phyloP scores from a whole-genome alignment of 2,113 vertebrate species.

The Bos taurus region ARS-UCD2.0 NC_037329.1:29872501-29873000 shows the following conservation, averaged over 20 bases:
- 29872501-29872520: rapidly evolving
- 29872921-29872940: background rate
- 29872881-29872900: background rate
- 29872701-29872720: background rate
- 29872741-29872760: background rate
- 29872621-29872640: background rate
- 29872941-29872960: background rate
- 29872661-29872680: background rate
- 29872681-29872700: background rate
- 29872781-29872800: background rate
- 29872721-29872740: background rate
- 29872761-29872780: background rate
- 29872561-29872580: background rate
- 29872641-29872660: background rate
- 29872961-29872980: background rate
- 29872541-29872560: background rate
- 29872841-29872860: background rate
- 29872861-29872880: background rate
- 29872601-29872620: background rate
- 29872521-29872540: background rate
- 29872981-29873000: background rate
- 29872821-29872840: constrained; percentile 30
- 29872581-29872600: background rate
- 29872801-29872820: background rate
- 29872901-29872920: background rate